Conservation (phyloP, 2,113 vertebrate genomes). For the Cepphus grylle region DNA sequence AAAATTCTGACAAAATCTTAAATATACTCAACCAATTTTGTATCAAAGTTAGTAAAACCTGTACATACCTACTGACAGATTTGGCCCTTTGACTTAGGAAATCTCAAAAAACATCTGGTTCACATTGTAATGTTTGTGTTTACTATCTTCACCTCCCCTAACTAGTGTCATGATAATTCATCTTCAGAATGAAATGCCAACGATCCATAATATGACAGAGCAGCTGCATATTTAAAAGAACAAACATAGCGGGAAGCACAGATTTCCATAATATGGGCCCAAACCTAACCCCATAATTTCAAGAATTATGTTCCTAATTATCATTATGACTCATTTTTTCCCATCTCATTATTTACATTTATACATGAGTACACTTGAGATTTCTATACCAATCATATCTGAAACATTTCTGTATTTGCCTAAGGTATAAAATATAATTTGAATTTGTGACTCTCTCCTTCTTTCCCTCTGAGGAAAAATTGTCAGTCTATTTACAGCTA, state of each 20-base stretch:
- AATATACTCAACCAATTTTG: background rate
- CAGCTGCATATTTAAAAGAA: background rate
- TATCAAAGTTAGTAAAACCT: background rate
- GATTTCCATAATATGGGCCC: background rate
- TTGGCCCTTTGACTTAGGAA: fast-evolving
- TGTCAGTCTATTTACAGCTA: constrained; percentile 3
- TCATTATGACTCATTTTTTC: background rate
- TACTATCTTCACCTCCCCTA: background rate
- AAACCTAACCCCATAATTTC: background rate
- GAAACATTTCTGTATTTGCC: background rate
- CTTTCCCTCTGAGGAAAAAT: background rate
- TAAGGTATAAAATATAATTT: background rate
- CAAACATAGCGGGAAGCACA: background rate
- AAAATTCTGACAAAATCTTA: background rate
- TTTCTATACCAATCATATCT: background rate
- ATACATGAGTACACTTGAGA: background rate
- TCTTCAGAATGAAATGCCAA: background rate
- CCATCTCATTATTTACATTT: background rate
- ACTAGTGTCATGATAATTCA: background rate
- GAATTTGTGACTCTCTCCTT: background rate
- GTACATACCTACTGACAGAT: background rate
- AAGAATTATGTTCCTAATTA: background rate
- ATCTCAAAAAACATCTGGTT: background rate
- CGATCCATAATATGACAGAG: background rate
- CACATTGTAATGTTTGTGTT: background rate